phyloP scores from a whole-genome alignment of 2,113 vertebrate genomes.

The Charadrius vociferus region DNA sequence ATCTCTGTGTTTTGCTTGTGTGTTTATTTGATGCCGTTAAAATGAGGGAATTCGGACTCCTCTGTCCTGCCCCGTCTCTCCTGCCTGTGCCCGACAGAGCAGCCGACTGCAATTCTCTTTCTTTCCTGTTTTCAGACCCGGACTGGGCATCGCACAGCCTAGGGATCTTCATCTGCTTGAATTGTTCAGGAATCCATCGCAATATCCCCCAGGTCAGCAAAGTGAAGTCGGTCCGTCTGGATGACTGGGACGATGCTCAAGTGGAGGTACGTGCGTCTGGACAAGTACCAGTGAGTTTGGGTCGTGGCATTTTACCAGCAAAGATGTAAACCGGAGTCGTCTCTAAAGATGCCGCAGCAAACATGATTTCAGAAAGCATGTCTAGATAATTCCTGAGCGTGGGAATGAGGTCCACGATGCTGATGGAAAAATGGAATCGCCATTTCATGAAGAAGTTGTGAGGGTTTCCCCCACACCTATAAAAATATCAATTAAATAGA shows the following conservation, averaged over 20 bases:
- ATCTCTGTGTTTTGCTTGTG: rapidly evolving
- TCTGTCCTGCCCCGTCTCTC: neutral
- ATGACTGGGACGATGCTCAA: conserved; percentile 90
- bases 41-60: neutral
- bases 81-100: neutral
- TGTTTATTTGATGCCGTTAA: neutral
- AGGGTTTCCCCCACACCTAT: neutral
- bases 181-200: conserved; percentile 92
- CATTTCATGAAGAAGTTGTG: rapidly evolving
- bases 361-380: rapidly evolving
- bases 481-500: neutral
- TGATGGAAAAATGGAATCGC: neutral
- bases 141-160: conserved; percentile 95
- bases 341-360: neutral
- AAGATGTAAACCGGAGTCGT: neutral
- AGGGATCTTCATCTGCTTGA: conserved; percentile 93
- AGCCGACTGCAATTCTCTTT: neutral
- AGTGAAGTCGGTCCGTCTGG: conserved; percentile 89
- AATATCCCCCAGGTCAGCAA: conserved; percentile 90
- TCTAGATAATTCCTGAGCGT: neutral
- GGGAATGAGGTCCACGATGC: rapidly evolving
- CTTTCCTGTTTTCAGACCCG: conserved; percentile 79
- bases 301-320: neutral
- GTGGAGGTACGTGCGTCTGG: conserved; percentile 79
- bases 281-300: neutral